A percentile compares a stretch with the other conserved stretches of the same genome.
phyloP scores from a whole-genome alignment of 2,113 vertebrate species.

The Nycticebus coucang region DNA sequence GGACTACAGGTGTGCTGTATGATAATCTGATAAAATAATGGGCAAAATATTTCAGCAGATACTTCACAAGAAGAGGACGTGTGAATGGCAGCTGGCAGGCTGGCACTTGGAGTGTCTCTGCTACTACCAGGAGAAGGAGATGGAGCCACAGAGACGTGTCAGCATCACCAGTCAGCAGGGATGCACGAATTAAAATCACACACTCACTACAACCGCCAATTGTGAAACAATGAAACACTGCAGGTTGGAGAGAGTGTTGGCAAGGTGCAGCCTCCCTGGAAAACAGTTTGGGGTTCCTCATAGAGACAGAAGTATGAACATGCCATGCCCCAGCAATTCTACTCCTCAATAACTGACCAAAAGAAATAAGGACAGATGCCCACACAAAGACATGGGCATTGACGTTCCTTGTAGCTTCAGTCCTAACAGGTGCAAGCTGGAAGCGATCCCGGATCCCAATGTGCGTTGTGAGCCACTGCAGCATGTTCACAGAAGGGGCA shows the following conservation, averaged over 20 bases:
- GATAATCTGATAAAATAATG: not conserved
- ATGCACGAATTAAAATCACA: not conserved
- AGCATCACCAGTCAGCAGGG: not conserved
- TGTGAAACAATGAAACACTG: not conserved
- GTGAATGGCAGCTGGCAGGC: accelerated
- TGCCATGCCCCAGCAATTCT: not conserved
- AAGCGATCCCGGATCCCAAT: not conserved
- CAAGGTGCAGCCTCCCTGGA: not conserved
- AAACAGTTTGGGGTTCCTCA: not conserved
- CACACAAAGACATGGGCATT: not conserved
- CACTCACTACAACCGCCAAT: too few species aligned
- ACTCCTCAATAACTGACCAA: not conserved
- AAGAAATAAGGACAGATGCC: not conserved
- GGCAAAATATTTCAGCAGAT: not conserved
- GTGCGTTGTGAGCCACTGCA: accelerated
- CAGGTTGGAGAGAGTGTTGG: not conserved
- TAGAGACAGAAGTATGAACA: too few species aligned
- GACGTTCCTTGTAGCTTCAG: too few species aligned
- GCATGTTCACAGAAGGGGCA: not conserved
- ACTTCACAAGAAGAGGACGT: not conserved
- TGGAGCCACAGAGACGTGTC: too few species aligned
- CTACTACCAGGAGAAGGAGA: too few species aligned
- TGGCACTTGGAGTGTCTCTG: too few species aligned
- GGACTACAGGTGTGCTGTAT: too few species aligned
- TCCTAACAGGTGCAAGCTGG: not conserved